Evolutionary conservation across 2,888 invertebrate genomes (phyloP), one percentile per base, ranked within the genome.

Genomic region (Cerastoderma edule): DNA sequence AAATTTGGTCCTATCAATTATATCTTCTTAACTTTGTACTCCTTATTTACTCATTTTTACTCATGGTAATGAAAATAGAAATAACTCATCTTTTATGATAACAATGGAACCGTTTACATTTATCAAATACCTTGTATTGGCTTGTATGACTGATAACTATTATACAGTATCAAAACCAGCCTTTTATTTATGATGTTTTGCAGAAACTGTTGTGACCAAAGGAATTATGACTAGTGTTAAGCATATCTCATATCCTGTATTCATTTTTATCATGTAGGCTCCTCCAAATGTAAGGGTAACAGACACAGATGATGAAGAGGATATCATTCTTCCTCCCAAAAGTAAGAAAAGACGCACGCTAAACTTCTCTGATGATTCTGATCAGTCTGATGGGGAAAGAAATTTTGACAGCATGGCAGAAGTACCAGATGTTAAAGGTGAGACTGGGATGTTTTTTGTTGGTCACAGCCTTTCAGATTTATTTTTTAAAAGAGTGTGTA

Each of bases 271-370:
- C 2, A 6, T 16, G n/a, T 5, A 30, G 30, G 46, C 27, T 4
- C 10, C 65, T 27, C 13, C 32, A 19, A 27, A n/a, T 6, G 27
- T 67, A 16, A 60, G 24, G 19, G 68, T 56, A 16, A 67, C 39
- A 63, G 67, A 76, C 6, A 56, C 67, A 46, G 78, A 78, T 24
- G 64, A 71, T 67, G 79, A 80, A 63, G 78, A 72, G 39, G 73
- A 77, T 56, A 46, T 67, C 27, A 54, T 75, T 24, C 60, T 56
- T 8, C 75, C 75, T 6, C 77, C 75, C 10, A 72, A 60, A 64
- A 27, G 56, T 2, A 84, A 84, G 69, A 73, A 78, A 54, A 67
- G 84, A 16, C 56, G 84, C 22, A 83, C 83, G n/a, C 39, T 77
- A 19, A 67, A 80, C n/a, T 75, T 81, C 46, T 67, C 70, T 39